Conservation (phyloP, 1,140 invertebrate species). For the Ceratosolen solmsi region DNA sequence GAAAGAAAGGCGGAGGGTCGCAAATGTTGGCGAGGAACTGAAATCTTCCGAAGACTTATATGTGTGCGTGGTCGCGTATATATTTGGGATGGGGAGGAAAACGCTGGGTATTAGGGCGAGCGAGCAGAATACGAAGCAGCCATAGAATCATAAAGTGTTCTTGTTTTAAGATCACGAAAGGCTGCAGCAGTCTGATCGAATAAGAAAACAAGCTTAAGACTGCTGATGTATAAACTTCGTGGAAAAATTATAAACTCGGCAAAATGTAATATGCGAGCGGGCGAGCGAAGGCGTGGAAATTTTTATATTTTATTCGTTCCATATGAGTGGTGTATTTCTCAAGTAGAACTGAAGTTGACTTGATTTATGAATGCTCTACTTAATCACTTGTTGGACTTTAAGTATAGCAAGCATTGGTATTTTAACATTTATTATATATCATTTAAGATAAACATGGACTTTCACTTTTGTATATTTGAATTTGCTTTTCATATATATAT, state of each 20-base stretch:
- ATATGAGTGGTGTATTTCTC: background rate
- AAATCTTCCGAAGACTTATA: background rate
- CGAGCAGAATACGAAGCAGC: slow-evolving; percentile 71
- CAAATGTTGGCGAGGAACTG: background rate
- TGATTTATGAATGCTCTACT: background rate
- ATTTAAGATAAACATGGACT: background rate
- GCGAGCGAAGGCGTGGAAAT: too few relatives aligned
- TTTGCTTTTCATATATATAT: background rate
- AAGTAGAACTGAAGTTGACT: too few relatives aligned
- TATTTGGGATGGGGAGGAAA: slow-evolving; percentile 49
- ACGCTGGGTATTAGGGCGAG: slow-evolving; percentile 56
- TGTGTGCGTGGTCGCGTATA: slow-evolving; percentile 46
- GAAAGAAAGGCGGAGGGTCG: background rate
- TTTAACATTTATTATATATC: too few relatives aligned
- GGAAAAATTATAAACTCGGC: slow-evolving; percentile 12
- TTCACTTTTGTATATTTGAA: background rate
- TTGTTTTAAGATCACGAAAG: slow-evolving; percentile 46
- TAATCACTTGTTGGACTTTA: background rate
- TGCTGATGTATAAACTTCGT: background rate
- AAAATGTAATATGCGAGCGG: background rate
- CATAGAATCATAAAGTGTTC: slow-evolving; percentile 60
- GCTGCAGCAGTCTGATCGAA: slow-evolving; percentile 40
- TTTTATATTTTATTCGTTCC: slow-evolving; percentile 6
- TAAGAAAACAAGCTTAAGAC: background rate
- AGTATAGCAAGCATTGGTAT: background rate